Evolutionary conservation across 2,888 invertebrate genomes (phyloP).

Genomic region (Neoaliturus tenellus): DNA sequence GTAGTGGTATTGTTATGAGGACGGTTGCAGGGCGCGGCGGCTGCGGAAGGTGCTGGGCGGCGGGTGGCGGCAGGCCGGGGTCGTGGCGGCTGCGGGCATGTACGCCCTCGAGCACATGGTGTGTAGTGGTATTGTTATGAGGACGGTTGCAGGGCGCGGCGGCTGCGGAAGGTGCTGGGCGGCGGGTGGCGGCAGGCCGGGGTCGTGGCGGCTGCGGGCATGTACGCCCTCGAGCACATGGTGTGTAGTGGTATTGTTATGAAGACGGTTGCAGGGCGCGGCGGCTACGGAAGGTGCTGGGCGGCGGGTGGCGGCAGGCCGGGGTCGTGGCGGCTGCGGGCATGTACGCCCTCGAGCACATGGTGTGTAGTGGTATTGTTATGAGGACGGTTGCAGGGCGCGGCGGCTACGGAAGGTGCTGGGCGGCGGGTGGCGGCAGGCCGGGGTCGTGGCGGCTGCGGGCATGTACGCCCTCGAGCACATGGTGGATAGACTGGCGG

Average conservation of each 20-base stretch:
- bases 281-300: conserved; percentile 89
- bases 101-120: conserved; percentile 88
- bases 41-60: conserved; percentile 93
- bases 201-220: conserved; percentile 91
- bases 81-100: conserved; percentile 93
- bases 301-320: conserved; percentile 96
- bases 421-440: conserved; percentile 97
- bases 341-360: conserved; percentile 86
- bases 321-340: conserved; percentile 96
- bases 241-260: conserved; percentile 78
- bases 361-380: conserved; percentile 76
- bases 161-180: conserved; percentile 88
- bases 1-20: conserved; percentile 71
- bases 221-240: conserved; percentile 88
- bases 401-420: conserved; percentile 88
- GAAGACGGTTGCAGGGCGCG: conserved; percentile 78
- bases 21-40: conserved; percentile 83
- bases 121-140: conserved; percentile 77
- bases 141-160: conserved; percentile 84
- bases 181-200: conserved; percentile 97
- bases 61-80: conserved; percentile 94
- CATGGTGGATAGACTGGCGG: conserved; percentile 80
- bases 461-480: conserved; percentile 89
- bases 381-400: conserved; percentile 76
- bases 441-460: conserved; percentile 93